phyloP scores from a whole-genome alignment of 2,113 vertebrate genomes.

The Girardinichthys multiradiatus region DNA sequence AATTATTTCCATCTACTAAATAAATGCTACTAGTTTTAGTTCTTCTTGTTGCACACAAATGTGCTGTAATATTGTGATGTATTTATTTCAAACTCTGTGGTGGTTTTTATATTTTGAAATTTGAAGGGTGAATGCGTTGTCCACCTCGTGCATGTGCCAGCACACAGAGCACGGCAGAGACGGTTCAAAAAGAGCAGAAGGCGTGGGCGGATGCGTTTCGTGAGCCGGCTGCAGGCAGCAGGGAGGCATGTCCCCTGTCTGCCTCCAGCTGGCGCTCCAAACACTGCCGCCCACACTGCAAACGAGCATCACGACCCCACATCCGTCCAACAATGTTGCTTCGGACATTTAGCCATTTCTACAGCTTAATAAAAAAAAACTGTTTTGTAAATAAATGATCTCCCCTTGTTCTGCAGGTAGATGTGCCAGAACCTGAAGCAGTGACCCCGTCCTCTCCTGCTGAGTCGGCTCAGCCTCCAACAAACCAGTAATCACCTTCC shows the following conservation, averaged over 20 bases:
- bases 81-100: not conserved
- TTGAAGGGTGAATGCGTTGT: not conserved
- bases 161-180: not conserved
- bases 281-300: conserved; percentile 46
- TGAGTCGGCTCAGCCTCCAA: conserved; percentile 10
- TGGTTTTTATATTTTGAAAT: not conserved
- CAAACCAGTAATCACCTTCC: conserved; percentile 40
- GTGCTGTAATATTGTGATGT: not conserved
- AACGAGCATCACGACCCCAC: conserved; percentile 26
- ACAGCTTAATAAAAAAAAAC: no score
- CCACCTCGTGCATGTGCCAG: no score
- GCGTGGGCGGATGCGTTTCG: conserved; percentile 33
- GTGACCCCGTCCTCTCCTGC: conserved; percentile 27
- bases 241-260: conserved; percentile 50
- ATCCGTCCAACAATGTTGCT: not conserved
- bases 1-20: no score
- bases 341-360: not conserved
- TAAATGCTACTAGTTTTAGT: no score
- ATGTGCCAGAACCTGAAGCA: conserved; percentile 23
- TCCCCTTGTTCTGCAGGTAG: conserved; percentile 55
- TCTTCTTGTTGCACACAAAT: not conserved
- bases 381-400: not conserved
- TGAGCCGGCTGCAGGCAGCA: conserved; percentile 41
- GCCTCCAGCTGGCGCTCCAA: conserved; percentile 65
- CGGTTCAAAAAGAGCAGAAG: conserved; percentile 12